Evolutionary conservation across 1,140 invertebrate species (phyloP), one percentile per base, ranked within the genome.

Genomic region (Drosophila insularis): DNA sequence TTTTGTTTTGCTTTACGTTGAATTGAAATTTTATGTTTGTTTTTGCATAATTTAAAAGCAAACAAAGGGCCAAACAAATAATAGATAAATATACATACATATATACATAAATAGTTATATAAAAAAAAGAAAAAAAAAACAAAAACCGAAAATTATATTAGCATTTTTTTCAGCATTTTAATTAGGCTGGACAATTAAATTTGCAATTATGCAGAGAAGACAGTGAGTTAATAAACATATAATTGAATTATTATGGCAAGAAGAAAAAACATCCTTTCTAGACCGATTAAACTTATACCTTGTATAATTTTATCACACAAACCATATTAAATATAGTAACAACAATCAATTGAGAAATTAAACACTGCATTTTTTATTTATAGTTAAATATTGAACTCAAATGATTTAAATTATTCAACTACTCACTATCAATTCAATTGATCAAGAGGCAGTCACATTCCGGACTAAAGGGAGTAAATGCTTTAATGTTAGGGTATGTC

Each of bases 131-230:
- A n/a, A n/a, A n/a, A n/a, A n/a, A n/a, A n/a, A n/a, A n/a, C n/a
- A n/a, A n/a, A n/a, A n/a, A n/a, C n/a, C 2, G 10, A 46, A 46
- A 50, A 50, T 35, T 2, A 50, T 50, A 50, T 50, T 74, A 56
- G 72, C 63, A 39, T 74, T 74, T 67, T 46, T 50, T 19, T 7
- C 43, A 50, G 43, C 43, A 50, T 50, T 50, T 50, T 50, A 50
- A 74, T 74, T 74, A 74, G 72, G 72, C 21, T 50, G 71, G 27
- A 50, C 71, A 74, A 74, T 74, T 74, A 62, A 74, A 68, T 74
- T 74, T 56, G 56, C 43, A 50, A 50, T 50, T 50, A 50, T 50
- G 43, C 43, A 50, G 43, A 50, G 43, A 50, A 50, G 43, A 50
- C 43, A 50, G 43, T 19, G 2, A 50, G 43, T 74, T 60, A 74